A percentile compares a stretch with the other conserved stretches of the same genome.
Conservation (phyloP, 2,888 invertebrate genomes). For the Pollenia amentaria region DNA sequence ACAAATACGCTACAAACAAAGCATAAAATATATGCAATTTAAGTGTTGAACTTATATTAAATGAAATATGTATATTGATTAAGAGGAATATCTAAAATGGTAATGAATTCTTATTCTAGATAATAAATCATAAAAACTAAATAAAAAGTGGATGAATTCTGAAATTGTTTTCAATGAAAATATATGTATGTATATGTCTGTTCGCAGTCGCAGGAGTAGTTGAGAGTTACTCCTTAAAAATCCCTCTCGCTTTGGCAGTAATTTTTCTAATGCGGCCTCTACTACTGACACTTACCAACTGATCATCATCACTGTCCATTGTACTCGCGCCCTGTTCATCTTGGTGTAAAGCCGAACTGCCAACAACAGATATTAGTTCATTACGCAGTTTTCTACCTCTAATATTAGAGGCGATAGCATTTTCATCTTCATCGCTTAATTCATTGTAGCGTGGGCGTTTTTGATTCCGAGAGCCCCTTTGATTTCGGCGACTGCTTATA, state of each 20-base stretch:
- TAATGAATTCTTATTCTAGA: constrained; percentile 53
- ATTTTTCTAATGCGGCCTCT: constrained; percentile 93
- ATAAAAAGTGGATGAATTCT: constrained; percentile 62
- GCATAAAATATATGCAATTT: constrained; percentile 20
- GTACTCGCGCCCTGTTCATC: constrained; percentile 76
- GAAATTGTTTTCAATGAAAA: constrained; percentile 50
- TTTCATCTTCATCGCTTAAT: constrained; percentile 86
- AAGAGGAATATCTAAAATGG: constrained; percentile 22
- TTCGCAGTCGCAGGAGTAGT: constrained; percentile 66
- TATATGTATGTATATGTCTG: constrained; percentile 51
- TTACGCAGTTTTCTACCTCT: constrained; percentile 74
- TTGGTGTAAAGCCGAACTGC: constrained; percentile 54
- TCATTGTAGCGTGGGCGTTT: constrained; percentile 87
- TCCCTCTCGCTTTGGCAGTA: constrained; percentile 91
- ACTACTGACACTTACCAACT: constrained; percentile 88
- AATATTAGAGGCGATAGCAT: constrained; percentile 72
- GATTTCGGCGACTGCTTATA: constrained; percentile 74
- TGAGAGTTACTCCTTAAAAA: constrained; percentile 84
- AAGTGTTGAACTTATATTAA: constrained; percentile 45
- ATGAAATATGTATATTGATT: constrained; percentile 29
- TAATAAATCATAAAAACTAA: constrained; percentile 69
- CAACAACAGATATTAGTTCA: constrained; percentile 59
- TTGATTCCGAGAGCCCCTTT: constrained; percentile 82
- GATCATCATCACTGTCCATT: constrained; percentile 79
- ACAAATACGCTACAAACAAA: constrained; percentile 55